Evolutionary conservation across 2,113 vertebrate species (phyloP).

Genomic region (Neodontobutis hainanensis): DNA sequence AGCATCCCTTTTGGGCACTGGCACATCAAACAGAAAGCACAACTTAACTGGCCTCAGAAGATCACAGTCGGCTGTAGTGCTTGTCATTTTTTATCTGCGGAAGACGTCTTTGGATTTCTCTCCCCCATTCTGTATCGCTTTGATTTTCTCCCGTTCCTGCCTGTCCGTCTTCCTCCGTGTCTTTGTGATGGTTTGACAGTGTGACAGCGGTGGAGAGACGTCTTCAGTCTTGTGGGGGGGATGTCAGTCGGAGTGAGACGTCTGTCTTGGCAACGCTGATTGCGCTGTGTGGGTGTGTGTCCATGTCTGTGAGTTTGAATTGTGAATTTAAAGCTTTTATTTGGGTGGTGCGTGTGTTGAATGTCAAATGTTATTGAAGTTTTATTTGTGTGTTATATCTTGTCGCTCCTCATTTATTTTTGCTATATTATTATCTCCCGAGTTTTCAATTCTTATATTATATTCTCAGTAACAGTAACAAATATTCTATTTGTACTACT

Average conservation of each 20-base stretch:
- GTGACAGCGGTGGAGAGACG: slow-evolving; percentile 60
- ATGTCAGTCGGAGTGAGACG: slow-evolving; percentile 69
- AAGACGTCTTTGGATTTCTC: slow-evolving; percentile 56
- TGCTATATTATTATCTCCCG: not conserved
- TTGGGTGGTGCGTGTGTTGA: slow-evolving; percentile 14
- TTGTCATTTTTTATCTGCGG: slow-evolving; percentile 61
- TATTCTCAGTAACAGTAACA: not conserved
- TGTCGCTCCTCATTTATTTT: slow-evolving; percentile 19
- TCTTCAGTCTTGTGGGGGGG: slow-evolving; percentile 59
- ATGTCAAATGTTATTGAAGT: slow-evolving; percentile 7
- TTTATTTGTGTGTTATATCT: slow-evolving; percentile 5
- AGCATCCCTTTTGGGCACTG: slow-evolving; percentile 29
- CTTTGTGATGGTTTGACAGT: slow-evolving; percentile 71
- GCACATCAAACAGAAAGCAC: slow-evolving; percentile 50
- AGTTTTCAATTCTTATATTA: not conserved
- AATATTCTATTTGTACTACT: not conserved
- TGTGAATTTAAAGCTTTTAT: slow-evolving; percentile 21
- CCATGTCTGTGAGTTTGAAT: slow-evolving; percentile 33
- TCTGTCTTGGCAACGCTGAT: slow-evolving; percentile 67
- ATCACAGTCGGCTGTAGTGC: slow-evolving; percentile 52
- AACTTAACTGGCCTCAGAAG: slow-evolving; percentile 50
- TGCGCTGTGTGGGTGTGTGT: slow-evolving; percentile 57
- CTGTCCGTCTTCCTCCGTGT: slow-evolving; percentile 65
- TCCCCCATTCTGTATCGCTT: slow-evolving; percentile 45
- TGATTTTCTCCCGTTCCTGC: slow-evolving; percentile 57